Base-by-base conservation (phyloP, 2,888 invertebrate species). In the Drosophila kambysellisi region DNA sequence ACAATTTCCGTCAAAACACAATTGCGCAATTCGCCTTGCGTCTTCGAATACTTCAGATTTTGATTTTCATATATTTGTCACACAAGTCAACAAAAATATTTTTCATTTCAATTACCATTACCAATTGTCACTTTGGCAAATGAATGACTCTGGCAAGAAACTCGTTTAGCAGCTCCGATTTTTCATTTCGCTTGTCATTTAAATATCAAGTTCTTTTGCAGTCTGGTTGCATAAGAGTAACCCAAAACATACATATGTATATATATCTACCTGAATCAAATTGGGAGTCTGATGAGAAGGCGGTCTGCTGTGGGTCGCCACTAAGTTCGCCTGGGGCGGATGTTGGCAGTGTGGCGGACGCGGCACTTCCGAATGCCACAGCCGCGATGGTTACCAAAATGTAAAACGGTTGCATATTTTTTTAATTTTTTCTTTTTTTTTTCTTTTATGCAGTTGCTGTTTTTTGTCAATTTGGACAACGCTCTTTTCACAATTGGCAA, bases 291-390 rank as follows among this genome's bases (percentile, higher is more conserved):
- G 58, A 12, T 11, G 70, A 48, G 74, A 63, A 58, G 57, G 53
- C 64, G 37, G 51, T 35, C 72, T 62, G 69, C 66, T 76, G 79
- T 51, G 66, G 70, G 37, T 69, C 82, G 69, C 63, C 75, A 25
- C 35, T 30, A 7, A 30, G 50, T 29, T 50, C 60, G 17, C 30
- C 48, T 33, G 72, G 64, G 43, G 61, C 76, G 63, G 83, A 79
- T 58, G 79, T 70, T 57, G 82, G 78, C 67, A 88, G 70, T 60
- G 83, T 70, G 50, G 83, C 83, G 68, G 84, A 78, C 62, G 77
- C 76, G 53, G 72, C 80, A 91, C 91, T 91, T 91, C 92, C 91
- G 91, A 91, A 81, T 88, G 79, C 78, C 76, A 84, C 75, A 66
- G 83, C 78, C 67, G 76, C 74, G 61, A 88, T 80, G 69, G 74